phyloP scores from a whole-genome alignment of 2,888 invertebrate species.

The Chorisops tibialis region DNA sequence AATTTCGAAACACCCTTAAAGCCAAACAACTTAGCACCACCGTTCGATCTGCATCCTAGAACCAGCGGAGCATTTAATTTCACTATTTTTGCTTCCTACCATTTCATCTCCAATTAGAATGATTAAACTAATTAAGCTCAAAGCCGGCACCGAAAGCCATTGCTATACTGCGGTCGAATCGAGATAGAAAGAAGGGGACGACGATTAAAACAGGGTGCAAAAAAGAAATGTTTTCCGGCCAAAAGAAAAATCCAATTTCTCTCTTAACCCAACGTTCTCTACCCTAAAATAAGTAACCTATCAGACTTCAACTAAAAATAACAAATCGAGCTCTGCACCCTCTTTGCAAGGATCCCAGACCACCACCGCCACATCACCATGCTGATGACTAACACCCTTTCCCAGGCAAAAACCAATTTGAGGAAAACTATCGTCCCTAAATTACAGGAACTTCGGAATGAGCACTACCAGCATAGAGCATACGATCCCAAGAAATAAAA shows the following conservation, averaged over 20 bases:
- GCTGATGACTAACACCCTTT: too few species aligned
- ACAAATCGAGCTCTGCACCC: background rate
- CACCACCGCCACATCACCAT: constrained; percentile 18
- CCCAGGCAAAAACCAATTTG: background rate
- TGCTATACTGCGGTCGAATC: background rate
- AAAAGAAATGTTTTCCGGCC: background rate
- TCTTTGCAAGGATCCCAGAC: background rate
- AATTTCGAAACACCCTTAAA: too few species aligned
- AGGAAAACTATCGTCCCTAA: constrained; percentile 23
- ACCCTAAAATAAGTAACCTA: background rate
- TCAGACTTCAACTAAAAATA: constrained; percentile 1
- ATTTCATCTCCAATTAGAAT: constrained; percentile 24
- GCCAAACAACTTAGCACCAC: too few species aligned
- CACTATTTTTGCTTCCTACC: background rate
- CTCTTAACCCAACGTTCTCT: background rate
- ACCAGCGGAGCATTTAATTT: too few species aligned
- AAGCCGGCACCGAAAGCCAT: constrained; percentile 20
- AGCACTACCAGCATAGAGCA: background rate
- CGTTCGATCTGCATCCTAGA: too few species aligned
- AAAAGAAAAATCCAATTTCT: background rate
- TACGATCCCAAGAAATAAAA: constrained; percentile 16
- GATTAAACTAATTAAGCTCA: constrained; percentile 30
- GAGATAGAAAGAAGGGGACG: constrained; percentile 11
- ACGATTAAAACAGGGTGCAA: constrained; percentile 18
- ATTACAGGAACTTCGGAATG: constrained; percentile 25